Conservation (phyloP, 2,113 vertebrate genomes). For the Hiodon alosoides region DNA sequence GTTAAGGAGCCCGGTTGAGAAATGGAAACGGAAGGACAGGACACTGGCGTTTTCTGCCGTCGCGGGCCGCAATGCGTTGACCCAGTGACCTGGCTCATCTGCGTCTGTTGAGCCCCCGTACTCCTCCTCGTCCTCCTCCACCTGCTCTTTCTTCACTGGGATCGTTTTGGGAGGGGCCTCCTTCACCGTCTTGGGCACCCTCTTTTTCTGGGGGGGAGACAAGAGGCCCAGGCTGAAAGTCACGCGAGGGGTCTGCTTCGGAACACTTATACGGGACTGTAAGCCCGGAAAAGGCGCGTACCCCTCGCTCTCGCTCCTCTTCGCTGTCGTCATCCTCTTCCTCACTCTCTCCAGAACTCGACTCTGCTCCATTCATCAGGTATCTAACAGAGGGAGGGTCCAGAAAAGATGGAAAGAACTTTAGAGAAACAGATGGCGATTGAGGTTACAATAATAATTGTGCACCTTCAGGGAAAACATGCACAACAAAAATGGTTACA, state of each 20-base stretch:
- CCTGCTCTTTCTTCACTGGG: constrained; percentile 26
- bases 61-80: not conserved
- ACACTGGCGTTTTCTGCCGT: not conserved
- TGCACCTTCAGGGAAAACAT: too few relatives aligned
- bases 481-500: too few relatives aligned
- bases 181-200: constrained; percentile 43
- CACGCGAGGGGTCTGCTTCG: not conserved
- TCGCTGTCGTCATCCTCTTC: constrained; percentile 51
- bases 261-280: not conserved
- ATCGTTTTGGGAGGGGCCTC: constrained; percentile 39
- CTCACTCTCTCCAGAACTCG: constrained; percentile 66
- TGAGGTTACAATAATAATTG: too few relatives aligned
- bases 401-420: constrained; percentile 27
- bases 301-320: constrained; percentile 49
- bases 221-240: not conserved
- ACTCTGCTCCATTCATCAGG: constrained; percentile 71
- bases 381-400: constrained; percentile 52
- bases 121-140: constrained; percentile 37
- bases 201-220: constrained; percentile 26
- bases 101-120: constrained; percentile 58
- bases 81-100: constrained; percentile 50
- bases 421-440: not conserved
- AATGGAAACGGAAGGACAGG: not conserved
- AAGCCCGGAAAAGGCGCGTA: constrained; percentile 30
- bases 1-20: not conserved